Evolutionary conservation across 2,888 invertebrate species (phyloP), one percentile per base, ranked within the genome.

Genomic region (Cerastoderma edule): DNA sequence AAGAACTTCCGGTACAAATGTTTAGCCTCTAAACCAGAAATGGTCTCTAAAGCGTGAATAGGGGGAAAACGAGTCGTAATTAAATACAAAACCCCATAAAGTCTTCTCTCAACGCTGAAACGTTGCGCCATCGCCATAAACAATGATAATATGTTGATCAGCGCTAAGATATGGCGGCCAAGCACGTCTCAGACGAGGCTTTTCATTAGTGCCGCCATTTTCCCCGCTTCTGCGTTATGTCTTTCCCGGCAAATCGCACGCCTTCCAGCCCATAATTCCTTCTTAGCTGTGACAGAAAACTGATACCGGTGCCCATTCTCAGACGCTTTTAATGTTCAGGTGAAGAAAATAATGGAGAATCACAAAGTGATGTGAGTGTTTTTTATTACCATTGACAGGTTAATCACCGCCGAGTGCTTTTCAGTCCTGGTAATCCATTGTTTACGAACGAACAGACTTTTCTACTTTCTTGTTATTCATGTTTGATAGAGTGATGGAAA

Each of bases 181-280:
- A 24, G 60, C 60, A 60, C 60, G 60, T 60, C 60, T 60, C 39
- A 60, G 60, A 60, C 60, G 60, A 60, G 28, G 60, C 60, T 39
- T 60, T 60, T 60, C 60, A 60, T 60, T 60, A 60, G 39, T 24
- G 60, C 60, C 60, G 60, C 60, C 60, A 60, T 60, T 60, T 57
- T 60, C 39, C 60, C 39, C 60, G 60, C 60, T 46, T 65, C 65
- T 65, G 65, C 48, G 65, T 48, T 48, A 65, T 65, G 65, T 65
- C 48, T 65, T 65, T 30, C 32, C 48, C 13, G 65, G 48, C 65
- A 65, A 48, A 48, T 65, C 48, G 65, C 46, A 48, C 65, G 46
- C 65, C 32, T 48, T 65, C 48, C 8, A 22, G 65, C 32, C 48
- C n/a, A 48, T 65, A 65, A 65, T 65, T 65, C 30, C 65, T 65